Evolutionary conservation across 2,797 vertebrate species (phyloP).

Genomic region (Sebastes aleutianus): DNA sequence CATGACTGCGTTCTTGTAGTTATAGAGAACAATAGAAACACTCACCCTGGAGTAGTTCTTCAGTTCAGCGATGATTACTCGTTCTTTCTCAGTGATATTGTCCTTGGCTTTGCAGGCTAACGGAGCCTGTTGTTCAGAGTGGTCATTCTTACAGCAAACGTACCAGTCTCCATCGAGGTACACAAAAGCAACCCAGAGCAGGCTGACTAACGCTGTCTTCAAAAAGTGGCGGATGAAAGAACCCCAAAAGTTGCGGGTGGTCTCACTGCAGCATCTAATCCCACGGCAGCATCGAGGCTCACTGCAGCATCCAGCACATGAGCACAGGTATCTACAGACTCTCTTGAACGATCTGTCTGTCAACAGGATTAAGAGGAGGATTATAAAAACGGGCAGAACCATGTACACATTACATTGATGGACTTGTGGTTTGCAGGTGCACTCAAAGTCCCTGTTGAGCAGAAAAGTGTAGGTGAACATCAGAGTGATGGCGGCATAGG

Average conservation of each 20-base stretch:
- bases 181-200: neutral
- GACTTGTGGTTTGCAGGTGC: accelerated
- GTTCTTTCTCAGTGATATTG: too few relatives aligned
- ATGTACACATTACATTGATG: accelerated
- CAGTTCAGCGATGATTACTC: accelerated
- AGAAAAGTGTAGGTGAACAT: too few relatives aligned
- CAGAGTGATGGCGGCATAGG: accelerated
- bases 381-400: accelerated
- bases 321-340: too few relatives aligned
- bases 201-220: accelerated
- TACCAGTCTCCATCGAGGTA: too few relatives aligned
- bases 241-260: too few relatives aligned
- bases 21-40: too few relatives aligned
- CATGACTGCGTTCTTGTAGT: too few relatives aligned
- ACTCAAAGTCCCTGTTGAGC: accelerated
- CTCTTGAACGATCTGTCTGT: too few relatives aligned
- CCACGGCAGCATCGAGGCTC: too few relatives aligned
- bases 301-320: accelerated
- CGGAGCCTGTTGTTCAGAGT: neutral
- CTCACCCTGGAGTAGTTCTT: accelerated
- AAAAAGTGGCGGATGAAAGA: neutral
- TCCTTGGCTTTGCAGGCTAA: too few relatives aligned
- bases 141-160: accelerated
- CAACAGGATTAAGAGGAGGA: too few relatives aligned
- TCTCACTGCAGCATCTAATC: accelerated